Percentiles rank a stretch among this genome's conserved stretches.
Conservation (phyloP, 2,113 vertebrate genomes). For the Lepus americanus region DNA sequence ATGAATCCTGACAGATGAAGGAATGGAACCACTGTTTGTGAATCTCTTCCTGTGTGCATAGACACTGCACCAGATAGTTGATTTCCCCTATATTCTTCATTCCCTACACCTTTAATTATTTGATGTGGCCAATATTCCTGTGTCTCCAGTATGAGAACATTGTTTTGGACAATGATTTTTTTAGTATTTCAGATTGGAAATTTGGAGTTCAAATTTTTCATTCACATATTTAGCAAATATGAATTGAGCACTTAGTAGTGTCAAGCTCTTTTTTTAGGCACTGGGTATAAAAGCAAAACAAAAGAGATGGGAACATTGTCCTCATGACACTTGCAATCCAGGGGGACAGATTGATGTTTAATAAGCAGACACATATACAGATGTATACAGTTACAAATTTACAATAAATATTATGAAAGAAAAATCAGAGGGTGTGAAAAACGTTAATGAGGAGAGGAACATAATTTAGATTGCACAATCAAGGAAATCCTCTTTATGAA, state of each 20-base stretch:
- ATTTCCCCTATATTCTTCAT: not conserved
- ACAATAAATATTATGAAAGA: not conserved
- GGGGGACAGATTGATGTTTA: not conserved
- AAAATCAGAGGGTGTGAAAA: not conserved
- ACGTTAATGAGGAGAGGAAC: not conserved
- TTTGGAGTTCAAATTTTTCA: not conserved
- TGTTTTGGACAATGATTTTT: not conserved
- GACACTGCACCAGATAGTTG: not conserved
- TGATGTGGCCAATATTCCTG: not conserved
- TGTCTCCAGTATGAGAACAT: not conserved
- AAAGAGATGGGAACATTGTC: not conserved
- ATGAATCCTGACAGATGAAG: not conserved
- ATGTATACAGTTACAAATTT: not conserved
- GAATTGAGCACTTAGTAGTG: not conserved
- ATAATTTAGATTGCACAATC: conserved; percentile 12
- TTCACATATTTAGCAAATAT: not conserved
- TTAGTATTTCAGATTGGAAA: not conserved
- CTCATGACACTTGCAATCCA: not conserved
- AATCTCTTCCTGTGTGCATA: not conserved
- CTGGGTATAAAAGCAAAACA: not conserved
- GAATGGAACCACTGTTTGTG: not conserved
- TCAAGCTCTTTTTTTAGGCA: not conserved
- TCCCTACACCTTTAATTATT: not conserved
- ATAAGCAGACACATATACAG: not conserved
- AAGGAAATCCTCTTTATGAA: not conserved